Evolutionary conservation across 2,888 invertebrate genomes (phyloP), one percentile per base, ranked within the genome.

Genomic region (Tricholauxania praeusta): DNA sequence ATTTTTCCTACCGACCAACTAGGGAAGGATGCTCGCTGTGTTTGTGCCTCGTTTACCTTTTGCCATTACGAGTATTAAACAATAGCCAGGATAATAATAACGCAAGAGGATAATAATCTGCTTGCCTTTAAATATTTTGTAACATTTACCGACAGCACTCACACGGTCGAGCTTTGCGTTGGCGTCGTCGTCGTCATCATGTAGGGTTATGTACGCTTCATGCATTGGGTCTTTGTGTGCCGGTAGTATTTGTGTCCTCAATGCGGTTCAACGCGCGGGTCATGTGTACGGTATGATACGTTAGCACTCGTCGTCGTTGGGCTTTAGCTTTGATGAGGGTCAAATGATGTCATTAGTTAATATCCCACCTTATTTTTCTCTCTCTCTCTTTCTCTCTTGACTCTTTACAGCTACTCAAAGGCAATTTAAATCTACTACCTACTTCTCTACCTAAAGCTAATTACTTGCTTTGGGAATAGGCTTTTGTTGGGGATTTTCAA

Each of bases 271-370:
- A 39, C 64, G 64, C 39, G 15, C 51, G 64, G 64, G 19, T 22
- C 19, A 39, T 39, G 8, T 39, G 39, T 15, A 39, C 64, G 28
- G 22, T 22, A 39, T 39, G 10, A 39, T 10, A 39, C 39, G 39
- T 39, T 39, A 39, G 39, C 39, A 39, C 39, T 8, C 39, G 39
- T 10, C 39, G 6, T 39, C 39, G 39, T 10, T 10, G 39, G 48
- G 28, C 22, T 64, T 48, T 19, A 8, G 59, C 15, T 49, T n/a
- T 70, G 70, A 63, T 53, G 19, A 70, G 70, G 70, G 70, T 70
- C 70, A 52, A 62, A 62, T 53, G 63, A 52, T 63, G 70, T 70
- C 70, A 63, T 53, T 70, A 51, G 48, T 53, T 22, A 51, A 51
- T 32, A 14, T 48, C 51, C 19, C 51, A 15, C 2, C 28, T 28